These are phyloP conservation scores for Caenorhabditis doughertyi DNA, from an alignment of 2,888 invertebrate species.

Conservation along the genomic window DNA sequence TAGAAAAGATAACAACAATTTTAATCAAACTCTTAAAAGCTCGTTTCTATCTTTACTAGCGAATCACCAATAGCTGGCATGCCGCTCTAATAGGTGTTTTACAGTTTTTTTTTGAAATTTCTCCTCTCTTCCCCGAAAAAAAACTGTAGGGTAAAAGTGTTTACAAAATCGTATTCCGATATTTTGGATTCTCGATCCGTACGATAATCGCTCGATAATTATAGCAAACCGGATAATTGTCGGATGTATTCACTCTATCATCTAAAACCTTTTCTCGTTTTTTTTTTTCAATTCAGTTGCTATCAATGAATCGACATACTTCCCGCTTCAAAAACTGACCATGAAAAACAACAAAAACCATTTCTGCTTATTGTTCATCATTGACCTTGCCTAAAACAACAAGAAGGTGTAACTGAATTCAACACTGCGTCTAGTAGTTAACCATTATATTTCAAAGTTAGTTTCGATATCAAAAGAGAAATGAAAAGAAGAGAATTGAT, in stretches of 20 bases:
- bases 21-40: no score
- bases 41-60: no score
- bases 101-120: neutral
- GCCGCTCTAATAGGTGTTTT: no score
- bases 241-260: neutral
- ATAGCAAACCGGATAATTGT: conserved; percentile 50
- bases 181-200: conserved; percentile 14
- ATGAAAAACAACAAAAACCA: conserved; percentile 25
- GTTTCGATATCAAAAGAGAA: conserved; percentile 44
- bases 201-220: conserved; percentile 35
- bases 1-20: no score
- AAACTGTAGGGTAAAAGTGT: conserved; percentile 1
- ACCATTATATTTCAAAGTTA: neutral
- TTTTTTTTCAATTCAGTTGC: neutral
- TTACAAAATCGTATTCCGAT: conserved; percentile 27
- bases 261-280: conserved; percentile 8
- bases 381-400: conserved; percentile 53
- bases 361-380: conserved; percentile 19
- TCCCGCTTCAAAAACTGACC: conserved; percentile 48
- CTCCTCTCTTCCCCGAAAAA: neutral
- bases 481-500: conserved; percentile 4
- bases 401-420: conserved; percentile 45
- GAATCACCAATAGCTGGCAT: no score
- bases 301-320: conserved; percentile 40
- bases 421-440: conserved; percentile 20